These are phyloP conservation scores for Cotesia congregata DNA, from an alignment of 2,888 invertebrate genomes.

Conservation along the genomic window DNA sequence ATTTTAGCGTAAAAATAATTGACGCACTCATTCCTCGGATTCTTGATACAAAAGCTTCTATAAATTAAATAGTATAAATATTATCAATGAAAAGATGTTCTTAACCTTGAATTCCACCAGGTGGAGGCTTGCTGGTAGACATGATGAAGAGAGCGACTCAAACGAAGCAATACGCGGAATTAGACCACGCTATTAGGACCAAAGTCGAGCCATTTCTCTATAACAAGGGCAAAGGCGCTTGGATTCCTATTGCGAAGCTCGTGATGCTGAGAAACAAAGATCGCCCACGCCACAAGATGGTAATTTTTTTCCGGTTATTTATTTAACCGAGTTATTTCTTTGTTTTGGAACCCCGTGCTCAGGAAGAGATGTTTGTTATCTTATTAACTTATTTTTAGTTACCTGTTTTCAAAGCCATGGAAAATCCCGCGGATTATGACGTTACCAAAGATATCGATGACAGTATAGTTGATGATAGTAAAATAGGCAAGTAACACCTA, in stretches of 20 bases:
- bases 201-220: conserved; percentile 94
- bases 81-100: background rate
- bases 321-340: background rate
- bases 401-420: conserved; percentile 82
- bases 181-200: conserved; percentile 92
- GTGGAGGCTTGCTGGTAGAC: conserved; percentile 93
- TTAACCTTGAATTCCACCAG: conserved; percentile 68
- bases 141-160: conserved; percentile 93
- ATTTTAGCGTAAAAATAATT: background rate
- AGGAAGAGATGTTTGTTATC: too few species aligned
- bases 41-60: background rate
- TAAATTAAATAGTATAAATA: too few species aligned
- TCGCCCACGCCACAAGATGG: conserved; percentile 84
- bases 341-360: too few species aligned
- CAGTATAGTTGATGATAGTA: conserved; percentile 60
- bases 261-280: conserved; percentile 91
- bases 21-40: background rate
- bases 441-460: conserved; percentile 81
- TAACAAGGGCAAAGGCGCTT: conserved; percentile 92
- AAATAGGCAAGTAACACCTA: conserved; percentile 57
- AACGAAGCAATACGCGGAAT: conserved; percentile 90
- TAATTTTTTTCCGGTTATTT: conserved; percentile 60
- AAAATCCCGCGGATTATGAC: conserved; percentile 89
- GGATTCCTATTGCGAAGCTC: conserved; percentile 90
- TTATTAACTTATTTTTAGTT: conserved; percentile 71